Base-by-base conservation (phyloP, 2,113 vertebrate genomes). In the Lasiurus cinereus region DNA sequence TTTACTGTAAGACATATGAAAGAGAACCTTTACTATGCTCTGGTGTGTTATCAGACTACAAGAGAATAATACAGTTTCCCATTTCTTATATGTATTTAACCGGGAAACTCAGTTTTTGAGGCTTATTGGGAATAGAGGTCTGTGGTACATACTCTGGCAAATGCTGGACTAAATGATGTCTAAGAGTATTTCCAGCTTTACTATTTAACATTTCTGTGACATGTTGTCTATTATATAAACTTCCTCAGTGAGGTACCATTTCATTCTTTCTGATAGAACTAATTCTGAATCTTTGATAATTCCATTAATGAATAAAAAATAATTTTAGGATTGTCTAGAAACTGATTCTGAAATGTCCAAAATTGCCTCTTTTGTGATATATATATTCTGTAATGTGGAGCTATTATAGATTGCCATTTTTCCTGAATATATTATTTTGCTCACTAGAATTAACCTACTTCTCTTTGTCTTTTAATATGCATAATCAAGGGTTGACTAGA, bases 381-480 rank as follows among this genome's bases (percentile, higher is more conserved):
- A 52, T 52, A 52, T 84, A 56, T 70, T 93, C 46, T 90, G 31
- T 72, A 39, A 73, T 56, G 22, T 36, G 39, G 43, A 64, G 22
- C 39, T 62, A 27, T 77, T 85, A 46, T 16, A 31, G 54, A 52
- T 91, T 72, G 29, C 59, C 18, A 56, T 67, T 85, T 73, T 56
- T 67, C 48, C 78, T 67, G 31, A 86, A 52, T 90, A 83, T 64
- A 86, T 87, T 70, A 52, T 80, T 93, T 92, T 59, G 36, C 64
- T 94, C 62, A 36, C 70, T 92, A 88, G 62, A 96, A 92, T 94
- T 91, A 93, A 36, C 19, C 29, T 70, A 27, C 31, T 33, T 84
- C 33, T 50, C 33, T 72, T 59, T 79, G 6, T 92, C 67, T 79
- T 92, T 95, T 94, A 96, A 94, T 94, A 83, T 78, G 67, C 94